A percentile compares a stretch with the other conserved stretches of the same genome.
Conservation (phyloP, 2,113 vertebrate genomes). For the Ophthalmolycus amberensis region DNA sequence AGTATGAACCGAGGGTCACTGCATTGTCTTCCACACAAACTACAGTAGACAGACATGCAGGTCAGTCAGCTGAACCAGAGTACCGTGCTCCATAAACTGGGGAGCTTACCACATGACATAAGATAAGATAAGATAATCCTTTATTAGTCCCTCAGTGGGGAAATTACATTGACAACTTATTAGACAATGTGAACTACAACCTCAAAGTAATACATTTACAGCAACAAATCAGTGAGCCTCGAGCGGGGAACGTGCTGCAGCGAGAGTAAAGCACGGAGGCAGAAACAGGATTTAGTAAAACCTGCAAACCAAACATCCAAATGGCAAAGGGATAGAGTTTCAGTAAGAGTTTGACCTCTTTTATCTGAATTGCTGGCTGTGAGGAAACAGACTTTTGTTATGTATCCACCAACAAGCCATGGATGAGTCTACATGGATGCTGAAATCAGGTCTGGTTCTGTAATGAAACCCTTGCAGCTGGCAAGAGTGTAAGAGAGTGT, state of each 20-base stretch:
- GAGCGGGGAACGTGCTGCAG: background rate
- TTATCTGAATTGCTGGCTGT: background rate
- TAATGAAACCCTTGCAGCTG: slow-evolving; percentile 38
- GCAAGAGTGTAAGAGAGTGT: background rate
- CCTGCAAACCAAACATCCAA: background rate
- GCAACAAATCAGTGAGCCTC: background rate
- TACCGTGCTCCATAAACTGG: background rate
- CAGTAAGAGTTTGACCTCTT: slow-evolving; percentile 4
- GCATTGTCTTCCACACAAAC: slow-evolving; percentile 43
- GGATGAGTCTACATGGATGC: background rate
- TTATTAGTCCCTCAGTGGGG: too few relatives aligned
- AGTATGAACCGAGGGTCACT: slow-evolving; percentile 22
- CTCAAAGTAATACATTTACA: slow-evolving; percentile 27
- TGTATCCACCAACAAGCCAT: background rate
- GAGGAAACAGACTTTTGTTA: slow-evolving; percentile 17
- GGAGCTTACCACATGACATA: slow-evolving; percentile 26
- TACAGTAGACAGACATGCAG: slow-evolving; percentile 22
- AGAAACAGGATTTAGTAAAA: slow-evolving; percentile 18
- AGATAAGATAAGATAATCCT: too few relatives aligned
- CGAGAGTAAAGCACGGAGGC: background rate
- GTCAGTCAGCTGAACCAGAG: slow-evolving; percentile 10
- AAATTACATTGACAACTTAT: slow-evolving; percentile 6
- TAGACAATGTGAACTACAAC: background rate
- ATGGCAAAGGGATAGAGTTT: slow-evolving; percentile 9
- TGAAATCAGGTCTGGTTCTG: slow-evolving; percentile 18